phyloP scores from a whole-genome alignment of 2,797 vertebrate species.

The Dermochelys coriacea region DNA sequence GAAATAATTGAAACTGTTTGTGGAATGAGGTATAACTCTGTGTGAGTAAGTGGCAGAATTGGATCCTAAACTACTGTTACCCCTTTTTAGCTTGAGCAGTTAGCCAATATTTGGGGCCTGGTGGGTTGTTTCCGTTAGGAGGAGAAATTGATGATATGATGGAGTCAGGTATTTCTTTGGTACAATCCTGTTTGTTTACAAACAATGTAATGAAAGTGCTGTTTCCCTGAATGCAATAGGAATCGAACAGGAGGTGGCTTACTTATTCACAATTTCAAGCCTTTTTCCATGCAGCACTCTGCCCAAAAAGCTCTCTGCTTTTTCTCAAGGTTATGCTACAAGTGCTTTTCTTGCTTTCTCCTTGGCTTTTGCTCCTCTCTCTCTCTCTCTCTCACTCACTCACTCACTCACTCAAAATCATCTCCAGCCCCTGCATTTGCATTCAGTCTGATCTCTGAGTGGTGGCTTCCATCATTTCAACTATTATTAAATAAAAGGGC shows the following conservation, averaged over 20 bases:
- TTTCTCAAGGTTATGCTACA: neutral
- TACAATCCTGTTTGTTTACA: neutral
- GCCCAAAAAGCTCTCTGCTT: neutral
- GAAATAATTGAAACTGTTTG: neutral
- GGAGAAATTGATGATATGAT: neutral
- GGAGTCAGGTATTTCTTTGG: neutral
- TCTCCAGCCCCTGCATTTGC: neutral
- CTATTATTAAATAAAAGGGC: neutral
- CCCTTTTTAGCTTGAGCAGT: constrained; percentile 5
- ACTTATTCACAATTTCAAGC: neutral
- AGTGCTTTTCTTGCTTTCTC: neutral
- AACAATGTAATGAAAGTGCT: neutral
- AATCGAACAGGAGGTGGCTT: neutral
- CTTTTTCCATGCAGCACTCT: neutral
- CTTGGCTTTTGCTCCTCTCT: neutral
- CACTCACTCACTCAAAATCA: neutral
- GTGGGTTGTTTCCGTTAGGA: neutral
- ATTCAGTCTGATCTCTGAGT: neutral
- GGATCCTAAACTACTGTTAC: neutral
- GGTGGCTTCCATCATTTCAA: neutral
- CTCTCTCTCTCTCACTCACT: neutral
- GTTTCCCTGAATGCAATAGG: neutral
- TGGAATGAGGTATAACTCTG: neutral
- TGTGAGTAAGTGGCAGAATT: neutral
- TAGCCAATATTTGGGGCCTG: neutral